phyloP scores from a whole-genome alignment of 2,888 invertebrate species.

The Xanthorhoe designata region DNA sequence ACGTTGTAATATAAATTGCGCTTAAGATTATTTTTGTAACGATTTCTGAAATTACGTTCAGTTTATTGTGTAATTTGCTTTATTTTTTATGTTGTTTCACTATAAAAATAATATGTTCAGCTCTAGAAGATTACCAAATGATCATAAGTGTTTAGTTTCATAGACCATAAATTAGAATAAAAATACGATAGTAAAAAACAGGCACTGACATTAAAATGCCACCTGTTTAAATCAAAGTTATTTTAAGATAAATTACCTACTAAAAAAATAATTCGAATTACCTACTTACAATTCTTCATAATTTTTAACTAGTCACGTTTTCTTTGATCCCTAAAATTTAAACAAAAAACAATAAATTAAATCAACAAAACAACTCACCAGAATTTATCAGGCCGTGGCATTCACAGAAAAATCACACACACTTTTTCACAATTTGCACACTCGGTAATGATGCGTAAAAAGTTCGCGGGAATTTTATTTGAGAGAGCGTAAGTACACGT shows the following conservation, averaged over 20 bases:
- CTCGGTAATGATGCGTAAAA: constrained; percentile 42
- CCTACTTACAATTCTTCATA: constrained; percentile 2
- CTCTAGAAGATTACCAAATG: neutral
- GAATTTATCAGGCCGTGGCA: constrained; percentile 39
- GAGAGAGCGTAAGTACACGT: constrained; percentile 17
- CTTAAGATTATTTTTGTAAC: too few species aligned
- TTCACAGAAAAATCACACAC: constrained; percentile 40
- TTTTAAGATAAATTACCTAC: constrained; percentile 5
- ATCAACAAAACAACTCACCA: constrained; percentile 31
- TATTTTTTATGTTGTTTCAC: too few species aligned
- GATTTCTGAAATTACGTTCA: too few species aligned
- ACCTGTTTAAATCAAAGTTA: neutral
- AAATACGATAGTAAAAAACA: neutral
- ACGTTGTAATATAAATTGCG: too few species aligned
- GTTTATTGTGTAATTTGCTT: too few species aligned
- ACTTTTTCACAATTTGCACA: constrained; percentile 43
- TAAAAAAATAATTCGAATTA: constrained; percentile 19
- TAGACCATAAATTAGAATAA: neutral
- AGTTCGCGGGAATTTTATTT: constrained; percentile 38
- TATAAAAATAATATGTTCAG: neutral
- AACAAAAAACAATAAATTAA: constrained; percentile 24
- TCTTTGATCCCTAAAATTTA: constrained; percentile 26
- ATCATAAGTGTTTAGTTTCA: neutral
- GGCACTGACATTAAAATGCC: neutral
- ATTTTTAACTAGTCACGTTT: constrained; percentile 1